Evolutionary conservation across 2,888 invertebrate genomes (phyloP).

Genomic region (Acrocyrtus sp.): DNA sequence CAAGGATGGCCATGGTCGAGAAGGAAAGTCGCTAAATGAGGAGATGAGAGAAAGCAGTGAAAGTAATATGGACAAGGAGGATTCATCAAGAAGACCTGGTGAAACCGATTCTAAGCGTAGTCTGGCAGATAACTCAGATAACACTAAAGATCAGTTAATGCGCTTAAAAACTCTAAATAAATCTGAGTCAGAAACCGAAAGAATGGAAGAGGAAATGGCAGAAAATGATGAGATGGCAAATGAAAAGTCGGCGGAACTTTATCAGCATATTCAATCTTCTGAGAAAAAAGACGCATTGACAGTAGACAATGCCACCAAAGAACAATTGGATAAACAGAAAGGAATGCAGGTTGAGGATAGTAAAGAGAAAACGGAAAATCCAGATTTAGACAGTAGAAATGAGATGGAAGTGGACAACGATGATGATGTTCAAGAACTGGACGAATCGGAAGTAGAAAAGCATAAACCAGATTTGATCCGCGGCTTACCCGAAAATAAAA

Average conservation of each 20-base stretch:
- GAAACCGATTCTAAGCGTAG: conserved; percentile 61
- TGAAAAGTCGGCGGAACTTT: conserved; percentile 71
- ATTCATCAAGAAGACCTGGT: conserved; percentile 56
- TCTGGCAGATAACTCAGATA: conserved; percentile 49
- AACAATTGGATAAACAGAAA: conserved; percentile 77
- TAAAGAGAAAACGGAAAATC: conserved; percentile 67
- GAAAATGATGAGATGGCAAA: conserved; percentile 66
- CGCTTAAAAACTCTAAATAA: conserved; percentile 72
- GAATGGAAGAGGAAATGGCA: conserved; percentile 66
- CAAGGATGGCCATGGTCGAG: conserved; percentile 65
- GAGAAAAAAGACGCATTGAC: conserved; percentile 77
- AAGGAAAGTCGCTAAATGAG: conserved; percentile 63
- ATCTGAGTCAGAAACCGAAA: conserved; percentile 66
- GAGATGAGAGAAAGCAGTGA: conserved; percentile 37
- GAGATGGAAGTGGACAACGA: conserved; percentile 67
- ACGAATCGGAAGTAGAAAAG: conserved; percentile 41
- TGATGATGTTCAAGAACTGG: conserved; percentile 65
- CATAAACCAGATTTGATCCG: conserved; percentile 51
- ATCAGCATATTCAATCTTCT: conserved; percentile 86
- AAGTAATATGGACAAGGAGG: conserved; percentile 34
- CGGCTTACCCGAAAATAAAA: conserved; percentile 56
- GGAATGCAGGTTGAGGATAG: conserved; percentile 67
- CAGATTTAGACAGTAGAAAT: conserved; percentile 65
- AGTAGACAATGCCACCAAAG: conserved; percentile 70
- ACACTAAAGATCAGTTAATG: conserved; percentile 66